phyloP scores from a whole-genome alignment of 2,888 invertebrate genomes.

The Drosophila borealis region DNA sequence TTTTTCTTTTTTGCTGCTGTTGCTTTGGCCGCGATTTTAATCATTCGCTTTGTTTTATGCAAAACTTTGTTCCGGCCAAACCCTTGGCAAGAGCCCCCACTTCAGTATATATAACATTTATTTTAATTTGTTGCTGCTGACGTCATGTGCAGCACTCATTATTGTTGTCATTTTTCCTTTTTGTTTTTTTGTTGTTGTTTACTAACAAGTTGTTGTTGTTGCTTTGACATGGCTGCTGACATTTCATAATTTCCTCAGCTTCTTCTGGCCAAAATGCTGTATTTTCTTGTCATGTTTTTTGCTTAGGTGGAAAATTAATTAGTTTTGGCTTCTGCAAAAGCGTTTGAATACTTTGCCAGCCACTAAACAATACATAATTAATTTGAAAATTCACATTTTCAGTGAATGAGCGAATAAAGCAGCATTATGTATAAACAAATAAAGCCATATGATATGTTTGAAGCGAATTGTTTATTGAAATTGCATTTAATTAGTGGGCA shows the following conservation, averaged over 20 bases:
- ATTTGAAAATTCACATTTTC: slow-evolving; percentile 13
- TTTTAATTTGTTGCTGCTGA: slow-evolving; percentile 57
- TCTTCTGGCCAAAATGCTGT: slow-evolving; percentile 21
- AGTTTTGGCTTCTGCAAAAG: slow-evolving; percentile 44
- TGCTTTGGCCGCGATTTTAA: slow-evolving; percentile 54
- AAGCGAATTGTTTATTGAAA: neutral
- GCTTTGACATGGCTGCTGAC: slow-evolving; percentile 53
- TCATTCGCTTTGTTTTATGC: slow-evolving; percentile 55
- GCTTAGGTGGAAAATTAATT: slow-evolving; percentile 65
- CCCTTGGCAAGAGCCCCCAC: slow-evolving; percentile 44
- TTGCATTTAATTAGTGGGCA: neutral
- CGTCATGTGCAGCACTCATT: slow-evolving; percentile 57
- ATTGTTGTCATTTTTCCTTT: slow-evolving; percentile 16
- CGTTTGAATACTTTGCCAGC: slow-evolving; percentile 20
- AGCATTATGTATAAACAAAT: neutral
- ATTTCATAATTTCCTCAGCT: slow-evolving; percentile 46
- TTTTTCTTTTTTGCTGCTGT: slow-evolving; percentile 48
- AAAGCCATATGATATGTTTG: neutral
- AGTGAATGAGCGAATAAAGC: neutral
- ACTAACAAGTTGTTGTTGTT: slow-evolving; percentile 3
- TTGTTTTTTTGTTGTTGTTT: slow-evolving; percentile 7
- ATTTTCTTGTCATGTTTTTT: slow-evolving; percentile 54
- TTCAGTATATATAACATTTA: slow-evolving; percentile 27
- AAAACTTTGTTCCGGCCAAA: slow-evolving; percentile 38
- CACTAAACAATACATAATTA: slow-evolving; percentile 24